Percentiles rank a stretch among this genome's conserved stretches.
Conservation (phyloP, 2,888 invertebrate genomes). For the Pristionchus mayeri region DNA sequence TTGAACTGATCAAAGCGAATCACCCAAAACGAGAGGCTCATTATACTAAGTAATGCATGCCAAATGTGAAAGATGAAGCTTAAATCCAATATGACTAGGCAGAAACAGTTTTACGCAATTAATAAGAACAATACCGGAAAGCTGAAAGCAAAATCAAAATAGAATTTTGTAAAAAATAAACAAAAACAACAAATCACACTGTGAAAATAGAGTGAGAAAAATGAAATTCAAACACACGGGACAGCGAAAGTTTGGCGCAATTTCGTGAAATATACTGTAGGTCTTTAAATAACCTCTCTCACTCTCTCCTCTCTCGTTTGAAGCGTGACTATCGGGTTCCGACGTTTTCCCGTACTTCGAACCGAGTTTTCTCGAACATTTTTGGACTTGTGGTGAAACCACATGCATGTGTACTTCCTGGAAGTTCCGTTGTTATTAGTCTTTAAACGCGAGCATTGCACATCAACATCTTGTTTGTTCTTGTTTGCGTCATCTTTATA, state of each 20-base stretch:
- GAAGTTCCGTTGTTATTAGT: no score
- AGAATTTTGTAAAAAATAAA: neutral
- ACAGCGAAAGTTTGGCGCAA: no score
- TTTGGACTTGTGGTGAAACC: no score
- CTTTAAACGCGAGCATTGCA: neutral
- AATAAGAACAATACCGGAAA: neutral
- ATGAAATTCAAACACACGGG: neutral
- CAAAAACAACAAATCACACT: neutral
- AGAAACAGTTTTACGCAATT: neutral
- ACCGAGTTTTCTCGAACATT: neutral
- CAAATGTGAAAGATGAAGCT: no score
- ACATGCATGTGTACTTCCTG: no score
- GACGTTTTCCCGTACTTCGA: no score
- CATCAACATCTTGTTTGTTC: neutral
- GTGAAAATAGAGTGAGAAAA: no score
- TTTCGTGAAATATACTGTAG: neutral
- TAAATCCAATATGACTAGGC: neutral
- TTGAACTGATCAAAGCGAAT: no score
- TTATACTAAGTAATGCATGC: no score
- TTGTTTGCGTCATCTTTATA: neutral
- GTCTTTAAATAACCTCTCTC: no score
- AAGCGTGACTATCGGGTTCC: no score
- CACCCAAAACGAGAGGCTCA: no score
- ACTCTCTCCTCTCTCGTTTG: neutral
- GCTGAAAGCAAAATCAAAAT: neutral